Evolutionary conservation across 2,797 vertebrate genomes (phyloP), one percentile per base, ranked within the genome.

Genomic region (Acanthurus tractus): DNA sequence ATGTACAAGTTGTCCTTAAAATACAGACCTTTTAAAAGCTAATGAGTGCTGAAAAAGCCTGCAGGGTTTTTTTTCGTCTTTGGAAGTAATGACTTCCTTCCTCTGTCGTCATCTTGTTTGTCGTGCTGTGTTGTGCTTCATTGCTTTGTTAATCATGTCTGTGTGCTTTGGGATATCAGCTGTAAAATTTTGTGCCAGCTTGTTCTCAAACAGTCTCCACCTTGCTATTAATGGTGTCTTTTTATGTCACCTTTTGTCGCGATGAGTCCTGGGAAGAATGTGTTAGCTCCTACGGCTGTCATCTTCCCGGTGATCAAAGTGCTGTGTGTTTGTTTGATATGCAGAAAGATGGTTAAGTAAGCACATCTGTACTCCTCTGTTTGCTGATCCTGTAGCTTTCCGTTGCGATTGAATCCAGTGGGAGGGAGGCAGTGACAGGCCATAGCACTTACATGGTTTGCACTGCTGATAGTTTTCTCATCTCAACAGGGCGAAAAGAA

Each of bases 171-270:
- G 55, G 23, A 58, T 52, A 53, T 82, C 42, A 56, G 64, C 63
- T 64, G 46, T 20, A 38, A 40, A 55, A 73, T 34, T 44, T 44
- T n/a, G 22, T 50, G 38, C 57, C 49, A 46, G 12, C 34, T 70
- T 76, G 65, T 72, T 81, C 48, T 52, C 49, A 48, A 34, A 20
- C 46, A 42, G 29, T 2, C 57, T 54, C 40, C 83, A 62, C 25
- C n/a, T 73, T 72, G 85, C 73, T 78, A 70, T 87, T 66, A 61
- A 45, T 70, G 62, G 54, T 49, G 66, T 82, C 73, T 68, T 86
- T 86, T 80, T 44, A 36, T 81, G 77, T 75, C 78, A 74, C 40
- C 55, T 72, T 74, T 70, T 58, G 20, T 69, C 68, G 29, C 22
- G 68, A 85, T 1, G 0, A 20, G 29, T 81, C 65, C 12, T 15